These are phyloP conservation scores for Ageneiosus marmoratus DNA, from an alignment of 2,113 vertebrate species.

Conservation along the genomic window DNA sequence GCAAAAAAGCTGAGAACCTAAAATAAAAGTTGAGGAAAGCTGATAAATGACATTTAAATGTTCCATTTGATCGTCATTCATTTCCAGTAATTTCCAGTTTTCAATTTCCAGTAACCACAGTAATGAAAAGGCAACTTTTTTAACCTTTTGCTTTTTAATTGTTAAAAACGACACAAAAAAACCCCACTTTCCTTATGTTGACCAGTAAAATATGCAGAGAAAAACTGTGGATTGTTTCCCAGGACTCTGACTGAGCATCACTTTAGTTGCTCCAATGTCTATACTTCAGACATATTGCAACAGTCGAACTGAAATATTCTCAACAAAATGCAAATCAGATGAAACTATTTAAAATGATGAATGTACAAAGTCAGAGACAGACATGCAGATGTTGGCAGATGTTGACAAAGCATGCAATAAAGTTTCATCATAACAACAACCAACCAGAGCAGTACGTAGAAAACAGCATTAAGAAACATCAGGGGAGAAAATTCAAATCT, in stretches of 20 bases:
- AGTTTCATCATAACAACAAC: background rate
- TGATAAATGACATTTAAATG: background rate
- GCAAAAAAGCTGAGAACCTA: background rate
- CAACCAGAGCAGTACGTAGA: background rate
- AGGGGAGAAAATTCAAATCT: constrained; percentile 7
- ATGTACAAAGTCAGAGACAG: background rate
- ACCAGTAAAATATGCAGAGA: background rate
- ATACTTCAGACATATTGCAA: background rate
- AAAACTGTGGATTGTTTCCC: background rate
- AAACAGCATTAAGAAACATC: background rate
- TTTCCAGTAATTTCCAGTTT: background rate
- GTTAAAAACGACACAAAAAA: too few species aligned
- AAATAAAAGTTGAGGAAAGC: background rate
- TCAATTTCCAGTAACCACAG: too few species aligned
- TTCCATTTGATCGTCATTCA: background rate
- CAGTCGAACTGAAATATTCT: background rate
- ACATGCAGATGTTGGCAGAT: background rate
- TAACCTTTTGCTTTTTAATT: too few species aligned
- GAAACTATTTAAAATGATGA: background rate
- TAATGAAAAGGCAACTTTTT: too few species aligned
- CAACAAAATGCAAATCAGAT: background rate
- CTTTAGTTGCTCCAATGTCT: background rate
- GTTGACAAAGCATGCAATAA: constrained; percentile 10
- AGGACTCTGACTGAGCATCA: background rate
- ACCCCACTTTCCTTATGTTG: too few species aligned